A percentile compares a stretch with the other conserved stretches of the same genome.
Evolutionary conservation across 2,888 invertebrate species (phyloP).

Genomic region (Agrotis ipsilon): DNA sequence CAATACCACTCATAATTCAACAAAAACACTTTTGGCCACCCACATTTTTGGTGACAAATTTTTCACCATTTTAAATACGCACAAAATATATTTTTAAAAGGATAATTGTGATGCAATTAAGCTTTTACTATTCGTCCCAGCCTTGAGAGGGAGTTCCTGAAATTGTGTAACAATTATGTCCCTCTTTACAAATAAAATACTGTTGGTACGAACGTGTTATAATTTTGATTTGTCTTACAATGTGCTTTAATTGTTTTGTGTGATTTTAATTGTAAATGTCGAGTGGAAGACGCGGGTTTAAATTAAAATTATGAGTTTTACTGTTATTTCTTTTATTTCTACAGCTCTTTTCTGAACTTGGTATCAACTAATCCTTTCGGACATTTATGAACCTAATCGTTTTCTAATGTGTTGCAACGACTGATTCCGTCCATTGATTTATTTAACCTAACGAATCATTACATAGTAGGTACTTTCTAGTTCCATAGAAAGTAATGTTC

Average conservation of each 20-base stretch:
- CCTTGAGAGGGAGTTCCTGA: slow-evolving; percentile 3
- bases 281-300: neutral
- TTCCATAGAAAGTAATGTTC: neutral
- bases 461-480: neutral
- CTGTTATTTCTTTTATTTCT: neutral
- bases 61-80: slow-evolving; percentile 10
- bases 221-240: slow-evolving; percentile 16
- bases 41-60: slow-evolving; percentile 9
- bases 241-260: slow-evolving; percentile 7
- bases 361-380: too few relatives aligned
- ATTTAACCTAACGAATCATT: too few relatives aligned
- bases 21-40: slow-evolving; percentile 12
- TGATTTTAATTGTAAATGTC: slow-evolving; percentile 6
- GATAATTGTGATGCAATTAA: slow-evolving; percentile 53
- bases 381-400: too few relatives aligned
- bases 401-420: too few relatives aligned
- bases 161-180: slow-evolving; percentile 32
- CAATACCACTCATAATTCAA: neutral
- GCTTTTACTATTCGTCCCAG: slow-evolving; percentile 20
- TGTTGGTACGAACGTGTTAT: slow-evolving; percentile 18
- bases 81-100: slow-evolving; percentile 31
- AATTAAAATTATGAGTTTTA: neutral
- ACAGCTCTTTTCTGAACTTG: neutral
- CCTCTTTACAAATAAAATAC: slow-evolving; percentile 22
- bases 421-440: neutral